These are phyloP conservation scores for Heliconius ethilla DNA, from an alignment of 2,888 invertebrate species.

Conservation along the genomic window DNA sequence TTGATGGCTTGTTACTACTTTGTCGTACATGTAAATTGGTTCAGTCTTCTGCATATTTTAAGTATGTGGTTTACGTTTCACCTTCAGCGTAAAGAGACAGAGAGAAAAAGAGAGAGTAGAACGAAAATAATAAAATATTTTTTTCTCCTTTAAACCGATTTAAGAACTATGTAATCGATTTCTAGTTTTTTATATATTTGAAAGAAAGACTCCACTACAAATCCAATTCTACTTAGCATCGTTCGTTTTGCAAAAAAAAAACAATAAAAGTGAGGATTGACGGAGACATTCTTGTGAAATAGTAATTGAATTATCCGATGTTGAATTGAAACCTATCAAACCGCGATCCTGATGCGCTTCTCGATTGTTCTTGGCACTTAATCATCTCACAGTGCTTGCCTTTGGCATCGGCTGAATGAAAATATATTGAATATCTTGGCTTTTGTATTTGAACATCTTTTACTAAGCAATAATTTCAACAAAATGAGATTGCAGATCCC, in stretches of 20 bases:
- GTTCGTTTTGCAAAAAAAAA: background rate
- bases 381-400: slow-evolving; percentile 31
- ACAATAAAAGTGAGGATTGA: too few relatives aligned
- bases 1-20: too few relatives aligned
- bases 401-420: slow-evolving; percentile 19
- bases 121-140: background rate
- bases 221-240: background rate
- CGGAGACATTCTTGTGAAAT: slow-evolving; percentile 5
- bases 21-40: background rate
- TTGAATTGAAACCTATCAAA: slow-evolving; percentile 36
- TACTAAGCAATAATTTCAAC: background rate
- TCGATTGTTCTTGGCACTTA: slow-evolving; percentile 35
- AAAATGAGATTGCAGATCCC: background rate
- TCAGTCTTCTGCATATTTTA: background rate
- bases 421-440: slow-evolving; percentile 20
- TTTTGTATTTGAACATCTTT: background rate
- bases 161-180: background rate
- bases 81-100: background rate
- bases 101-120: too few relatives aligned
- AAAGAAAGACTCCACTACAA: background rate
- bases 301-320: slow-evolving; percentile 43
- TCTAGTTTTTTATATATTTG: background rate
- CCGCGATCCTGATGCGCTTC: slow-evolving; percentile 34
- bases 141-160: background rate
- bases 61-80: background rate